Conservation (phyloP, 2,888 invertebrate genomes). For the Drosophila austrosaltans region DNA sequence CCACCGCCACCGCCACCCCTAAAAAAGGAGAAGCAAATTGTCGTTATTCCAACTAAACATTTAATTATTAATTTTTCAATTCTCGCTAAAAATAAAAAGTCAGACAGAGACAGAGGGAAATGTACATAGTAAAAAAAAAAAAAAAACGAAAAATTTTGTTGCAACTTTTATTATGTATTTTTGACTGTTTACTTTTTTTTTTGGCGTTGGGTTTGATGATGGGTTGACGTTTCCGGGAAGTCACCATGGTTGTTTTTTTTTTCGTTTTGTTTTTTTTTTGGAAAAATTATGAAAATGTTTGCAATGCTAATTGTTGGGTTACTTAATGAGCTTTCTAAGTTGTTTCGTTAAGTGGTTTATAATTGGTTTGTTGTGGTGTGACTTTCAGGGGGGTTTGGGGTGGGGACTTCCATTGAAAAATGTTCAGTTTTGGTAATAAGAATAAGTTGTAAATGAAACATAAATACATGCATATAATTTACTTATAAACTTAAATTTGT, state of each 20-base stretch:
- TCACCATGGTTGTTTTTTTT: slow-evolving; percentile 23
- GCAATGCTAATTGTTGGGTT: slow-evolving; percentile 55
- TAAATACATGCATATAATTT: neutral
- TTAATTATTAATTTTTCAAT: slow-evolving; percentile 34
- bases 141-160: slow-evolving; percentile 3
- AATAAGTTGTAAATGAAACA: neutral
- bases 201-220: slow-evolving; percentile 8
- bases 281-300: slow-evolving; percentile 40
- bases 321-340: slow-evolving; percentile 31
- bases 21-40: neutral
- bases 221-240: slow-evolving; percentile 45
- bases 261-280: slow-evolving; percentile 17
- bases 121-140: neutral
- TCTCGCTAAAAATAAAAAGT: slow-evolving; percentile 39
- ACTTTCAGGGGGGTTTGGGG: neutral
- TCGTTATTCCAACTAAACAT: slow-evolving; percentile 42
- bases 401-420: slow-evolving; percentile 36
- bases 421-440: neutral
- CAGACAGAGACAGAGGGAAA: neutral
- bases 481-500: no score
- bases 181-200: neutral
- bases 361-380: slow-evolving; percentile 15
- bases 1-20: neutral
- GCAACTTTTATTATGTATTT: slow-evolving; percentile 18
- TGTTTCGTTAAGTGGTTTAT: slow-evolving; percentile 44